Evolutionary conservation across 2,888 invertebrate species (phyloP).

Genomic region (Anoplius nigerrimus): DNA sequence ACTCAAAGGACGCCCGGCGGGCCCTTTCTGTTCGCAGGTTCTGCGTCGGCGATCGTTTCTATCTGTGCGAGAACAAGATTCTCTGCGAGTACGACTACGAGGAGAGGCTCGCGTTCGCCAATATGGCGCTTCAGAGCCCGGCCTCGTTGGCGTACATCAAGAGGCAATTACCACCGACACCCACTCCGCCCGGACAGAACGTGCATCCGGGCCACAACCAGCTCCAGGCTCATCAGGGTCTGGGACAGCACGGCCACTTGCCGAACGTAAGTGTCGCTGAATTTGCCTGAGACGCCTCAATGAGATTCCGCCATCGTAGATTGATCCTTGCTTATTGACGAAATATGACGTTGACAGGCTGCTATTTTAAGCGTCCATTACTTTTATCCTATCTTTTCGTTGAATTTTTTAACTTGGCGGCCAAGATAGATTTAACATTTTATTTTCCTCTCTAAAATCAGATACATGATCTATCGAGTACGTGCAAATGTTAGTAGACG

Average conservation of each 20-base stretch:
- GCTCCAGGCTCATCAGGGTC: slow-evolving; percentile 67
- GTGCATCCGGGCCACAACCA: slow-evolving; percentile 69
- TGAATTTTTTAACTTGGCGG: no score
- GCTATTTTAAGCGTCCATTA: no score
- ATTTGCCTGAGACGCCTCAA: no score
- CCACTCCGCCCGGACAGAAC: slow-evolving; percentile 69
- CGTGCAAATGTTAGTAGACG: no score
- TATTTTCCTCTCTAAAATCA: no score
- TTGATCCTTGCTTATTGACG: no score
- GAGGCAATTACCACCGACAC: slow-evolving; percentile 78
- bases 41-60: slow-evolving; percentile 98
- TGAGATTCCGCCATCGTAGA: no score
- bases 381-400: no score
- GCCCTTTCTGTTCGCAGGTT: slow-evolving; percentile 81
- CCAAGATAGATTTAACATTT: no score
- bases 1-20: no score
- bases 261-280: slow-evolving; percentile 66
- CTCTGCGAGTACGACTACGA: slow-evolving; percentile 98
- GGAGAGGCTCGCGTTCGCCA: slow-evolving; percentile 95
- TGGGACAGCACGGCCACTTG: slow-evolving; percentile 71
- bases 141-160: slow-evolving; percentile 86
- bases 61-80: slow-evolving; percentile 97
- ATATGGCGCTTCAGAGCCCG: slow-evolving; percentile 93
- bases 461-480: no score
- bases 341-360: no score